Conservation (phyloP, 2,888 invertebrate species). For the Tetranychus piercei region DNA sequence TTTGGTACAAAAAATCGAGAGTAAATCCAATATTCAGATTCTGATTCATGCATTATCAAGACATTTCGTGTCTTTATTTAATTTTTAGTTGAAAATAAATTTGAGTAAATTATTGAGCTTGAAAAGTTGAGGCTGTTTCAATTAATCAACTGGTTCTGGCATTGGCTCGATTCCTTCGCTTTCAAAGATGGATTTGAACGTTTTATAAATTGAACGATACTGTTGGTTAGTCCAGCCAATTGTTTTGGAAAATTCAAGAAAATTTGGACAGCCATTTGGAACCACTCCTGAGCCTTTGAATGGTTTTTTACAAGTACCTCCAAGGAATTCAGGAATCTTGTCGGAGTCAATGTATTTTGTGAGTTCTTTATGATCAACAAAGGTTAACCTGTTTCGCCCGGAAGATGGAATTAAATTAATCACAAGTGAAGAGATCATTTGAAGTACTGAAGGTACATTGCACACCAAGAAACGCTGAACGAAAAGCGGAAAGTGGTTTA, state of each 20-base stretch:
- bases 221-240: neutral
- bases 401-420: slow-evolving; percentile 18
- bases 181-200: neutral
- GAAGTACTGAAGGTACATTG: slow-evolving; percentile 21
- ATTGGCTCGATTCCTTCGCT: neutral
- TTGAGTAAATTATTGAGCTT: too few relatives aligned
- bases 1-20: too few relatives aligned
- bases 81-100: too few relatives aligned
- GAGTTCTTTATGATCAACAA: slow-evolving; percentile 14
- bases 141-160: neutral
- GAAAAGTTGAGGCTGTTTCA: too few relatives aligned
- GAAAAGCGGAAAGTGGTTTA: slow-evolving; percentile 17
- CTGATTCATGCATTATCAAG: too few relatives aligned
- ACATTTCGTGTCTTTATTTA: too few relatives aligned
- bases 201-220: neutral
- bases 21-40: too few relatives aligned
- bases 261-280: slow-evolving; percentile 10
- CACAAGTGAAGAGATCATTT: slow-evolving; percentile 16
- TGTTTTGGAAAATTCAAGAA: neutral
- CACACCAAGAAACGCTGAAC: slow-evolving; percentile 19
- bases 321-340: slow-evolving; percentile 21
- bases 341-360: slow-evolving; percentile 18
- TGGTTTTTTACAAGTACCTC: slow-evolving; percentile 17
- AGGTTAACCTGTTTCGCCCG: slow-evolving; percentile 14
- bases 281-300: slow-evolving; percentile 1